These are phyloP conservation scores for Fabriciana adippe DNA, from an alignment of 2,888 invertebrate genomes.

Conservation along the genomic window DNA sequence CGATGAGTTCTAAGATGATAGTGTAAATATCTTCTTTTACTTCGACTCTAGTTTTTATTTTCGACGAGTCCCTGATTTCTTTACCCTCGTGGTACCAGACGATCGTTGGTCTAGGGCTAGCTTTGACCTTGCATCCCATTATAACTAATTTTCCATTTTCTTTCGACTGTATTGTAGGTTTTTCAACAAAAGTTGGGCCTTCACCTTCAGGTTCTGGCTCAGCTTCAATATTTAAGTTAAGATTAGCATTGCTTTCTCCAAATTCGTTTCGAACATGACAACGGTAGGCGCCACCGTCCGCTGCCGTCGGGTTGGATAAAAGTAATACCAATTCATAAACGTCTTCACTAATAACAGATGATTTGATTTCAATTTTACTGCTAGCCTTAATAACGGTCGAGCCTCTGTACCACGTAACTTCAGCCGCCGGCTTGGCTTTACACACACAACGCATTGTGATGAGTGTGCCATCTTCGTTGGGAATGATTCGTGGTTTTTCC, in stretches of 20 bases:
- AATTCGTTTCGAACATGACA: slow-evolving; percentile 97
- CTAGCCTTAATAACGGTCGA: slow-evolving; percentile 92
- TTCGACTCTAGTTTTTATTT: slow-evolving; percentile 90
- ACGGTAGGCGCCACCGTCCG: slow-evolving; percentile 84
- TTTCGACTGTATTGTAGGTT: slow-evolving; percentile 92
- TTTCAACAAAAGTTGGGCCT: slow-evolving; percentile 96
- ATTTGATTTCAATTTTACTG: slow-evolving; percentile 91
- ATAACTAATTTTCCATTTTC: slow-evolving; percentile 77
- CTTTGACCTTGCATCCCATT: slow-evolving; percentile 79
- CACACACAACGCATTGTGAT: slow-evolving; percentile 98
- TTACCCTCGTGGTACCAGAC: slow-evolving; percentile 80
- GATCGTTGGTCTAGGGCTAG: slow-evolving; percentile 77
- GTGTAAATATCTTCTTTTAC: slow-evolving; percentile 91
- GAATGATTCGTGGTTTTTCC: slow-evolving; percentile 99
- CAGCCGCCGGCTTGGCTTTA: slow-evolving; percentile 96
- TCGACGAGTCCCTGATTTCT: slow-evolving; percentile 90
- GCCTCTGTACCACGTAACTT: slow-evolving; percentile 97
- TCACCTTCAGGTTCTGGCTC: slow-evolving; percentile 96
- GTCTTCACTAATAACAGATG: slow-evolving; percentile 90
- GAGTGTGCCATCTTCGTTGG: slow-evolving; percentile 97
- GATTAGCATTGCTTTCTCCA: slow-evolving; percentile 98
- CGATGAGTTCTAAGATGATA: slow-evolving; percentile 92
- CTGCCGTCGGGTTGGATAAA: slow-evolving; percentile 77
- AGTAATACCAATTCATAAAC: slow-evolving; percentile 91
- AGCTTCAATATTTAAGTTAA: slow-evolving; percentile 98